Conservation (phyloP, 2,888 invertebrate genomes). For the Limnephilus marmoratus region DNA sequence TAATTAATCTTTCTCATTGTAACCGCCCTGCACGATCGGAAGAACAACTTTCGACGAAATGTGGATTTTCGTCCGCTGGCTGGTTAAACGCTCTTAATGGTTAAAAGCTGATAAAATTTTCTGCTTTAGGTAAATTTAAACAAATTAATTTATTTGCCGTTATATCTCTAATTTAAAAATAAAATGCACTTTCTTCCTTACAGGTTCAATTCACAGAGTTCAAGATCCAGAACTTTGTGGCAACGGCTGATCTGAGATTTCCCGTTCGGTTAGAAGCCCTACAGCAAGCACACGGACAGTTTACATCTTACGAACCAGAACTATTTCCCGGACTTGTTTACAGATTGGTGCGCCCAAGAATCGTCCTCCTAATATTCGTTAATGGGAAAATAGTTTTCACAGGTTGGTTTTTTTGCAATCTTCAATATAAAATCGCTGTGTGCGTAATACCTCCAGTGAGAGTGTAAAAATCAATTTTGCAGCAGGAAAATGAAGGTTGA, state of each 20-base stretch:
- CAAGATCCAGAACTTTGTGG: constrained; percentile 87
- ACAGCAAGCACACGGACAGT: constrained; percentile 86
- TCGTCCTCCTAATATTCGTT: constrained; percentile 98
- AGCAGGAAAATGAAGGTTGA: too few relatives aligned
- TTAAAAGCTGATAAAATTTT: constrained; percentile 39
- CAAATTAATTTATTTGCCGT: background rate
- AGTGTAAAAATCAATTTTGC: too few relatives aligned
- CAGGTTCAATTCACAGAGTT: constrained; percentile 86
- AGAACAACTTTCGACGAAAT: too few relatives aligned
- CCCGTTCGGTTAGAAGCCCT: constrained; percentile 85
- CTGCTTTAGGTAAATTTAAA: background rate
- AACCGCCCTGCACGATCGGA: too few relatives aligned
- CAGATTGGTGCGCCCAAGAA: constrained; percentile 96
- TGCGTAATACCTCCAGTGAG: too few relatives aligned
- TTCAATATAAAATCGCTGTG: background rate
- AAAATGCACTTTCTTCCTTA: constrained; percentile 67
- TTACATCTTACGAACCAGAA: constrained; percentile 96
- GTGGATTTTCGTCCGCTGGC: too few relatives aligned
- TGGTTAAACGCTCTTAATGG: too few relatives aligned
- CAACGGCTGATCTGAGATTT: constrained; percentile 85
- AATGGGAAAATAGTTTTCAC: constrained; percentile 99
- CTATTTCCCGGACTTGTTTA: constrained; percentile 99
- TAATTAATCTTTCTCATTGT: too few relatives aligned
- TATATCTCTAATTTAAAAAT: background rate
- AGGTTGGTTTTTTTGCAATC: constrained; percentile 70